Conservation (phyloP, 2,113 vertebrate genomes). For the Zapus hudsonius region DNA sequence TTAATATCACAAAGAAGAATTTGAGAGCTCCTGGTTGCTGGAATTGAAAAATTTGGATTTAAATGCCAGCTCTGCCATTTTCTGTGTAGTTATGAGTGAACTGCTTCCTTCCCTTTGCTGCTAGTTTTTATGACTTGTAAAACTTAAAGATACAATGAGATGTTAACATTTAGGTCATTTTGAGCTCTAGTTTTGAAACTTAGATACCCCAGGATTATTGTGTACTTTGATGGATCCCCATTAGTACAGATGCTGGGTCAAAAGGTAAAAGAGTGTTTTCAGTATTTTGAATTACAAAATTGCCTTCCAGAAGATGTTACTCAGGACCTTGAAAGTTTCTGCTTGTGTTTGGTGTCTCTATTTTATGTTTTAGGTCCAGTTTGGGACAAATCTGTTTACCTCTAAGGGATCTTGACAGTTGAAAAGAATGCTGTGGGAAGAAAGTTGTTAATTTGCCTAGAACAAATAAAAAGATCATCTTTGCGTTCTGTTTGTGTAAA, state of each 20-base stretch:
- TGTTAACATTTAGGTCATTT: neutral
- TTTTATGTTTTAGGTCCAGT: neutral
- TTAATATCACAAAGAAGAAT: neutral
- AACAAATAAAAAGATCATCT: constrained; percentile 26
- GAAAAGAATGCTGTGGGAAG: neutral
- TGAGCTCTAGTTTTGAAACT: neutral
- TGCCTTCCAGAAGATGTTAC: neutral
- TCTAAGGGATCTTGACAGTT: neutral
- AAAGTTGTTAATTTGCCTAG: neutral
- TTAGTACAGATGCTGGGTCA: neutral
- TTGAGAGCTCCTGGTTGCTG: neutral
- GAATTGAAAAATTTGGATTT: constrained; percentile 14
- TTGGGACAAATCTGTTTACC: constrained; percentile 3
- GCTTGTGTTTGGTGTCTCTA: neutral
- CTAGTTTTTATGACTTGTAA: neutral
- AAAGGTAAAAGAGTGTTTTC: neutral
- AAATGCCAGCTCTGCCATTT: neutral
- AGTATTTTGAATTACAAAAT: neutral
- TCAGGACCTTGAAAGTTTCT: neutral
- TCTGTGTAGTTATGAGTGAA: neutral
- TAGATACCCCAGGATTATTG: neutral
- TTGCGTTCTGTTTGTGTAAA: constrained; percentile 8
- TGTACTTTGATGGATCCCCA: constrained; percentile 21
- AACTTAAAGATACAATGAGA: neutral
- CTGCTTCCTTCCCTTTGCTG: neutral